Percentiles rank a stretch among this genome's conserved stretches.
Conservation (phyloP, 2,888 invertebrate genomes). For the Masnerella sp. region DNA sequence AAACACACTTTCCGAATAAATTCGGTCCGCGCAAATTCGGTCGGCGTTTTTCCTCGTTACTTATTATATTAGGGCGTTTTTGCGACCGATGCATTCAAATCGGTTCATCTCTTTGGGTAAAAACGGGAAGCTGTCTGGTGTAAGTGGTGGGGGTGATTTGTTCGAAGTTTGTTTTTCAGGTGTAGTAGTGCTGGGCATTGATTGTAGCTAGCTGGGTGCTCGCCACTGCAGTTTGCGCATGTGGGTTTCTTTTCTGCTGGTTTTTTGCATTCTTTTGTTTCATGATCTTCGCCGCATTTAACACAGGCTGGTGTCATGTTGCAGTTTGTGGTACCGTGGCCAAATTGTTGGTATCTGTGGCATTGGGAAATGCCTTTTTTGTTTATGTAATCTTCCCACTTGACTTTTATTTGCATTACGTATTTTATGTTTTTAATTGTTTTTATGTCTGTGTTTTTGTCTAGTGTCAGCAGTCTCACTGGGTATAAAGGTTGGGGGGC, state of each 20-base stretch:
- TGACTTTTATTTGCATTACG: neutral
- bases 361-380: constrained; percentile 32
- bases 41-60: constrained; percentile 35
- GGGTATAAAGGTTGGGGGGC: too few species aligned
- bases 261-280: neutral
- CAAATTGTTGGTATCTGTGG: constrained; percentile 33
- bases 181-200: neutral
- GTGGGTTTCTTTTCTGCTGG: neutral
- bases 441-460: too few species aligned
- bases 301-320: constrained; percentile 27
- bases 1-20: constrained; percentile 31
- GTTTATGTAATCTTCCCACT: constrained; percentile 27
- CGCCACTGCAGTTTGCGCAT: neutral
- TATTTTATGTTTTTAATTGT: neutral
- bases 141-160: too few species aligned
- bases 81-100: constrained; percentile 40
- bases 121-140: too few species aligned
- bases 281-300: neutral
- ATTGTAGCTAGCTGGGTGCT: neutral
- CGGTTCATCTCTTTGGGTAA: constrained; percentile 38
- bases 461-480: too few species aligned
- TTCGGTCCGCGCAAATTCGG: constrained; percentile 26
- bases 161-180: too few species aligned
- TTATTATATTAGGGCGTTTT: constrained; percentile 35
- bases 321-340: constrained; percentile 8